Base-by-base conservation (phyloP, 92 coral and sea anemone species). In the Heliopora coerulea region DNA sequence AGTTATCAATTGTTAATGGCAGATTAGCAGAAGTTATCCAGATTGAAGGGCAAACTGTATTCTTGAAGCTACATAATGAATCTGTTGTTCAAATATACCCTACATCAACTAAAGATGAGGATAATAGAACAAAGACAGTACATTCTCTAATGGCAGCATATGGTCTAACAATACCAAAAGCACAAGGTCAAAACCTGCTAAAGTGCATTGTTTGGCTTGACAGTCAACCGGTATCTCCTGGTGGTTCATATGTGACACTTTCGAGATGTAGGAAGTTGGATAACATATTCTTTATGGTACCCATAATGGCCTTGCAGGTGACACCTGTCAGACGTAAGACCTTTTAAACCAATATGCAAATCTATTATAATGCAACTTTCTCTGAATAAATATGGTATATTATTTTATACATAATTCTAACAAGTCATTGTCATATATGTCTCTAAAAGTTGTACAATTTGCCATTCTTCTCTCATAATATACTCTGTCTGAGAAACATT, bases 141-240 rank as follows among this genome's bases (percentile, higher is more conserved):
- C 13, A 3, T 1, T 73, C 80, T 0, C 61, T 75, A 7, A 75
- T 60, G 69, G 68, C 79, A 24, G 39, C 62, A 7, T 75, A 75
- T 60, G 59, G 35, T 14, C 25, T 75, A 2, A 75, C 80, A 0
- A 75, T 75, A 15, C 66, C 54, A 0, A 75, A 75, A 48, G 80
- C 80, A 26, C 80, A 75, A 61, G 80, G 80, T 3, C 80, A 75
- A 60, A 75, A 72, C 6, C 56, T 75, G 1, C 1, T 0, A 0
- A 34, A 58, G 0, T 58, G 67, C 29, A 61, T 75, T 18, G 68
- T 59, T 3, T 75, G 80, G 80, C 42, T 75, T 3, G 80, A 75
- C 26, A 75, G 64, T 31, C 68, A 56, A 6, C n/a, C 19, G 8
- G 20, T 75, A 18, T 42, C 80, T 8, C 59, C 64, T 27, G 79